These are phyloP conservation scores for Gallinago stenura DNA, from an alignment of 2,797 vertebrate genomes.

Conservation along the genomic window DNA sequence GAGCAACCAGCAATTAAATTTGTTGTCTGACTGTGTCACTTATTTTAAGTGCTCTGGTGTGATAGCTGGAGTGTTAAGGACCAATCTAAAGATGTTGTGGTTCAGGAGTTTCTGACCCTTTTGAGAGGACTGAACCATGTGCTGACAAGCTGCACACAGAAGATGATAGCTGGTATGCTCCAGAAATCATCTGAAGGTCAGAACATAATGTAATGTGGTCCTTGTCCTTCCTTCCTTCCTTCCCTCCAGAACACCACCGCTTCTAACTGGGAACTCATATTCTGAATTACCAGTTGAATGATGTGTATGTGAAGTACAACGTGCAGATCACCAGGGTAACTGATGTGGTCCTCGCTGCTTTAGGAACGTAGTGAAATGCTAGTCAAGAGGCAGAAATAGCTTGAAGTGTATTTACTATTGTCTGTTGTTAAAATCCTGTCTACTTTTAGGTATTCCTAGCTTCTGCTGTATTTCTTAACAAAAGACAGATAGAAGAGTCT, in stretches of 20 bases:
- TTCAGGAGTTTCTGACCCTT: background rate
- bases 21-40: background rate
- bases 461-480: background rate
- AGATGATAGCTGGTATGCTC: background rate
- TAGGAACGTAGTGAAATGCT: background rate
- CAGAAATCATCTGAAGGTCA: constrained; percentile 7
- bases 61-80: background rate
- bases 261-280: background rate
- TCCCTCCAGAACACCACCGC: background rate
- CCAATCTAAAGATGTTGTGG: background rate
- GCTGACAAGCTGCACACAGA: background rate
- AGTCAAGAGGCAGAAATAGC: background rate
- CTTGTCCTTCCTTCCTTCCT: background rate
- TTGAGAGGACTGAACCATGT: background rate
- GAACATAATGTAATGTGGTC: background rate
- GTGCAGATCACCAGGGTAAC: background rate
- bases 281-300: background rate
- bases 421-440: background rate
- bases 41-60: background rate
- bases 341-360: background rate
- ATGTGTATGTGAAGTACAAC: background rate
- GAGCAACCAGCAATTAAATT: background rate
- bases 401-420: background rate
- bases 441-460: background rate
- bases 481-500: background rate